Percentiles rank a stretch among this genome's conserved stretches.
These are phyloP conservation scores for Hemicordylus capensis DNA, from an alignment of 2,113 vertebrate genomes.

Conservation along the genomic window DNA sequence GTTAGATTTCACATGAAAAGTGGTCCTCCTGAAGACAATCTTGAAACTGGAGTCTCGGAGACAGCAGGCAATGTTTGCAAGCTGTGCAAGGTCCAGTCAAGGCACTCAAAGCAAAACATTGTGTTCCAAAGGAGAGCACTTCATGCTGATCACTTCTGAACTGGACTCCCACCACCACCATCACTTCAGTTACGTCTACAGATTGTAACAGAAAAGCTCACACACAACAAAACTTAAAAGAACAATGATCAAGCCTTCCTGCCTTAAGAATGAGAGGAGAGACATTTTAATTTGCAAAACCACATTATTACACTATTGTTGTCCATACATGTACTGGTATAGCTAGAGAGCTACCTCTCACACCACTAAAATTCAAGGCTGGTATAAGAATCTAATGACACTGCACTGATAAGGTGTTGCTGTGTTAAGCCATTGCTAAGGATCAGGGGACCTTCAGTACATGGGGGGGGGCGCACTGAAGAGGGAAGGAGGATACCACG, in stretches of 20 bases:
- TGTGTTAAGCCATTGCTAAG: too few species aligned
- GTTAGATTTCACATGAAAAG: slow-evolving; percentile 17
- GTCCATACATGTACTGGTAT: too few species aligned
- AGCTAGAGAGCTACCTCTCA: neutral
- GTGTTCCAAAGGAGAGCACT: slow-evolving; percentile 36
- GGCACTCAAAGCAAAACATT: slow-evolving; percentile 64
- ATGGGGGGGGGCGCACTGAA: too few species aligned
- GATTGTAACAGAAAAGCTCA: slow-evolving; percentile 4
- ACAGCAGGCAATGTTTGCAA: slow-evolving; percentile 64
- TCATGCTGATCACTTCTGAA: slow-evolving; percentile 55
- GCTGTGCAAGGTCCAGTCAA: slow-evolving; percentile 64
- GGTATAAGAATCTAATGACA: neutral
- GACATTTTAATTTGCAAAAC: neutral
- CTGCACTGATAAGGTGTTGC: neutral
- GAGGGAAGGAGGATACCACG: too few species aligned
- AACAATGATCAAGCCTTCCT: neutral
- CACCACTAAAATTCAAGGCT: neutral
- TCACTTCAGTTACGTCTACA: slow-evolving; percentile 19
- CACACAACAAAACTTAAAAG: fast-evolving
- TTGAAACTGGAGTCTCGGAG: slow-evolving; percentile 57
- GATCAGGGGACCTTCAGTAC: too few species aligned
- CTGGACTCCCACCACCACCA: slow-evolving; percentile 17
- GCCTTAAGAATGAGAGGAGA: neutral
- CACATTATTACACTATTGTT: neutral
- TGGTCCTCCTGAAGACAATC: slow-evolving; percentile 43